These are phyloP conservation scores for Eudiplozoon nipponicum DNA, from an alignment of 2,888 invertebrate species.

Conservation along the genomic window DNA sequence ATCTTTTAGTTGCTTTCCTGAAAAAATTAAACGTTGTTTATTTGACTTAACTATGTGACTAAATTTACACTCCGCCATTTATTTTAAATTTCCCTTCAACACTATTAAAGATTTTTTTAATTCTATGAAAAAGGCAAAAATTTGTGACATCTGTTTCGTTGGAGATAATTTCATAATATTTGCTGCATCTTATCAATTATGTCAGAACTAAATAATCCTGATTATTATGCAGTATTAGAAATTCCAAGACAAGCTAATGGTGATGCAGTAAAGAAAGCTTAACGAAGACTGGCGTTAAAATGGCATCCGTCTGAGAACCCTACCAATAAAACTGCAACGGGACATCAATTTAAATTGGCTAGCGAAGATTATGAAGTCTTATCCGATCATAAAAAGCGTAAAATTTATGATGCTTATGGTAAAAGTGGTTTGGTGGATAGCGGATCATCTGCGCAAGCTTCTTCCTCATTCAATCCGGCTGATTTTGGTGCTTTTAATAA, in stretches of 20 bases:
- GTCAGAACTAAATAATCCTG: too few species aligned
- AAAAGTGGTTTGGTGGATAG: constrained; percentile 45
- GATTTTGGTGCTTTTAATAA: not conserved
- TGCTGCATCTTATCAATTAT: too few species aligned
- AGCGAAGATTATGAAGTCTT: constrained; percentile 95
- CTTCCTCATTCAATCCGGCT: not conserved
- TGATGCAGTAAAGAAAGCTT: constrained; percentile 82
- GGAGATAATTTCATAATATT: too few species aligned
- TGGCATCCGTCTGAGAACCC: constrained; percentile 99
- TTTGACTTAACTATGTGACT: too few species aligned
- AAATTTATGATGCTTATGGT: constrained; percentile 69
- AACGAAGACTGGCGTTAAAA: constrained; percentile 73
- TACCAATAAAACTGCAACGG: constrained; percentile 70
- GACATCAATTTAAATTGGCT: constrained; percentile 73
- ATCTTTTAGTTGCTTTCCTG: too few species aligned
- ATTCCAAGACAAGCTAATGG: constrained; percentile 45
- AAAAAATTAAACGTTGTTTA: too few species aligned
- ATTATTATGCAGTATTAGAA: constrained; percentile 69
- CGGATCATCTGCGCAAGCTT: constrained; percentile 6
- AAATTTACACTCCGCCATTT: too few species aligned
- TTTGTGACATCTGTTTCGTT: too few species aligned
- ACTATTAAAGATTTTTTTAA: too few species aligned
- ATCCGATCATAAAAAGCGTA: constrained; percentile 69
- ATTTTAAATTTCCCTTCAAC: too few species aligned
- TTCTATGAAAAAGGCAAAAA: too few species aligned